phyloP scores from a whole-genome alignment of 2,888 invertebrate genomes.

The Rhaphigaster nebulosa region DNA sequence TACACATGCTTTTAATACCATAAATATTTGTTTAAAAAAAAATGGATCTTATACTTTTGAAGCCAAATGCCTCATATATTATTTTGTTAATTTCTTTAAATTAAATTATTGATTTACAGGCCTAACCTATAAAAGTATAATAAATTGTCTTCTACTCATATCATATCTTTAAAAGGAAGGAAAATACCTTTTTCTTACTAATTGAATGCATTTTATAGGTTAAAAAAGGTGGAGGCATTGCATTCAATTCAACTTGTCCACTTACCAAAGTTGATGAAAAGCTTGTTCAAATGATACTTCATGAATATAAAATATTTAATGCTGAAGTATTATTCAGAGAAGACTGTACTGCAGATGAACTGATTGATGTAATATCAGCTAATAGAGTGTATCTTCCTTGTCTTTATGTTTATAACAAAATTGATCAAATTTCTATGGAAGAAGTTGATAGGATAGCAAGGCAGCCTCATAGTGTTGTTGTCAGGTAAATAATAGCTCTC shows the following conservation, averaged over 20 bases:
- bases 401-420: constrained; percentile 99
- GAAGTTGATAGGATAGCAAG: constrained; percentile 96
- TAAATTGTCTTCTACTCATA: neutral
- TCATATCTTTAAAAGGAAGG: neutral
- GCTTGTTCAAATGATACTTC: constrained; percentile 96
- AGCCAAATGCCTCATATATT: too few relatives aligned
- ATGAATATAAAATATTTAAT: constrained; percentile 98
- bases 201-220: constrained; percentile 71
- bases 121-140: constrained; percentile 59
- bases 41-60: too few relatives aligned
- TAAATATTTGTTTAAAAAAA: too few relatives aligned
- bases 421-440: constrained; percentile 99
- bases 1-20: too few relatives aligned
- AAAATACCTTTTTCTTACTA: neutral
- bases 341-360: constrained; percentile 94
- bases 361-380: constrained; percentile 97
- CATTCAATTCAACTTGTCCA: constrained; percentile 96
- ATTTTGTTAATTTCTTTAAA: neutral
- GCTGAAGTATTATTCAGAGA: constrained; percentile 95
- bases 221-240: constrained; percentile 96
- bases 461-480: constrained; percentile 89
- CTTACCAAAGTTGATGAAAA: constrained; percentile 95
- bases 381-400: constrained; percentile 97
- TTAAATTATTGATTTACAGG: neutral
- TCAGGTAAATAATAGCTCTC: constrained; percentile 83